Conservation (phyloP, 2,113 vertebrate species). For the Cochlearius cochlearius region DNA sequence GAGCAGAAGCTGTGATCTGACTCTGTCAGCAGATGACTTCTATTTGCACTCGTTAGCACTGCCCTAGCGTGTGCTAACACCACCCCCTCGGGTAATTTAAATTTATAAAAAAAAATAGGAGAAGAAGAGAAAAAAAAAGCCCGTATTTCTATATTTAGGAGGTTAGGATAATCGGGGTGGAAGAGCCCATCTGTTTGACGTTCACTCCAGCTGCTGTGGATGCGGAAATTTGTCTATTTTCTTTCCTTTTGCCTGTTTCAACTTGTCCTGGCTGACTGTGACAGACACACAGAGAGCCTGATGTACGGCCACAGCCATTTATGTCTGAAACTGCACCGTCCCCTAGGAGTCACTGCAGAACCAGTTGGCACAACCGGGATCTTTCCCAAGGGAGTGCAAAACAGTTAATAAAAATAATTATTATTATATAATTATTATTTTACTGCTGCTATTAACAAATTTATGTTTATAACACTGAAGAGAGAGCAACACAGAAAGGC, state of each 20-base stretch:
- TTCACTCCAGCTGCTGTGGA: constrained; percentile 80
- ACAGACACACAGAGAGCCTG: background rate
- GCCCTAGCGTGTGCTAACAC: constrained; percentile 76
- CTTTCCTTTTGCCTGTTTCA: constrained; percentile 51
- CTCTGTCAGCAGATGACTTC: constrained; percentile 76
- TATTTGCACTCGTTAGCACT: constrained; percentile 79
- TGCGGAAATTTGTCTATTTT: constrained; percentile 72
- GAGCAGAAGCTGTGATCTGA: constrained; percentile 49
- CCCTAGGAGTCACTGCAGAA: background rate
- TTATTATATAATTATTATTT: background rate
- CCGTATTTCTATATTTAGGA: constrained; percentile 84
- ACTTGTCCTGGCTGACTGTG: constrained; percentile 47
- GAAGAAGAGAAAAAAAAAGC: background rate
- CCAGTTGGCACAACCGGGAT: background rate
- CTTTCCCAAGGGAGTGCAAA: background rate
- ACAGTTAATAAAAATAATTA: background rate
- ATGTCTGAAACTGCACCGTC: background rate
- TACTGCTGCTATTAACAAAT: background rate
- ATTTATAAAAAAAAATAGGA: constrained; percentile 61
- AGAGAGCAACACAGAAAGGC: background rate
- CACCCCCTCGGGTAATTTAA: constrained; percentile 82
- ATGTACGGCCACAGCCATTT: background rate
- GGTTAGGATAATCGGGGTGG: constrained; percentile 83
- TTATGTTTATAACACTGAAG: background rate
- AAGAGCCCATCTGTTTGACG: constrained; percentile 84